These are phyloP conservation scores for Drosophila insularis DNA, from an alignment of 1,140 invertebrate genomes.

Conservation along the genomic window DNA sequence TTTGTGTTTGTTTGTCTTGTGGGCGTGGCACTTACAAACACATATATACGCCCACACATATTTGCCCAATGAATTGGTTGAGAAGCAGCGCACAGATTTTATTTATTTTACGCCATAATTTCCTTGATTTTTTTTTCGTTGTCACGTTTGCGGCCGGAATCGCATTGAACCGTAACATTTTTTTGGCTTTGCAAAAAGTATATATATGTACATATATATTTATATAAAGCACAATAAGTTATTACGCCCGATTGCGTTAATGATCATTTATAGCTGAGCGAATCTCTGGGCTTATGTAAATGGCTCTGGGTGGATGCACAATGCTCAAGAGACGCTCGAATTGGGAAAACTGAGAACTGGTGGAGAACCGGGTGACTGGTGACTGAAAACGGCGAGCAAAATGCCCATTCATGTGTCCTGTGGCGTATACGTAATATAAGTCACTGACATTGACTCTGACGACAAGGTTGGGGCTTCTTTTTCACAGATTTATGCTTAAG, in stretches of 20 bases:
- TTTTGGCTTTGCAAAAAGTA: constrained; percentile 18
- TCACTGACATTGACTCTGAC: constrained; percentile 17
- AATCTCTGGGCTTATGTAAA: constrained; percentile 65
- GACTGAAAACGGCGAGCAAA: background rate
- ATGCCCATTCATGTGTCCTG: background rate
- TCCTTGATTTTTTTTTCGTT: constrained; percentile 48
- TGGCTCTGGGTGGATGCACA: constrained; percentile 27
- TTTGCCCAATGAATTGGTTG: constrained; percentile 17
- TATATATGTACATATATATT: constrained; percentile 14
- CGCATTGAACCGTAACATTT: constrained; percentile 62
- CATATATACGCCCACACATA: background rate
- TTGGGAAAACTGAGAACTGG: background rate
- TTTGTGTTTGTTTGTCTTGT: constrained; percentile 18
- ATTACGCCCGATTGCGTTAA: constrained; percentile 64
- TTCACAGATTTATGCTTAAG: constrained; percentile 63
- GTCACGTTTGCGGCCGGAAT: constrained; percentile 62
- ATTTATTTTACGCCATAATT: constrained; percentile 64
- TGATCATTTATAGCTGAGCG: constrained; percentile 60
- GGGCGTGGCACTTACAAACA: constrained; percentile 31
- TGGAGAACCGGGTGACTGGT: background rate
- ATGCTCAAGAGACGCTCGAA: constrained; percentile 1
- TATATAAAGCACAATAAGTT: constrained; percentile 65
- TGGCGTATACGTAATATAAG: constrained; percentile 42
- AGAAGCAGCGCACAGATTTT: constrained; percentile 42
- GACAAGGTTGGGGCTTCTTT: constrained; percentile 16